Base-by-base conservation (phyloP, 2,888 invertebrate genomes). In the Dasysyrphus tricinctus region DNA sequence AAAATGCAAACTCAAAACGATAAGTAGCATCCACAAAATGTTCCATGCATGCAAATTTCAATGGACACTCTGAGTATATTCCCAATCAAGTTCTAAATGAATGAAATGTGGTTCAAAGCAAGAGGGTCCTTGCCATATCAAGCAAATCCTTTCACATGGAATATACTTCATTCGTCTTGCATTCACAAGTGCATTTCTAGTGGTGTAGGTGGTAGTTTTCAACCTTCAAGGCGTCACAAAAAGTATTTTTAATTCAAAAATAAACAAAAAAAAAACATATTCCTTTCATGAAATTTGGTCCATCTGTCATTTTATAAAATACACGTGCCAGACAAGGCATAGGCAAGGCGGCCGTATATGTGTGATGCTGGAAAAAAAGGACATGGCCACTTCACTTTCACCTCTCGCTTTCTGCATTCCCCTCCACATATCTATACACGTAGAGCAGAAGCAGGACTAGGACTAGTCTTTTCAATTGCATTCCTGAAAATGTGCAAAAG, bases 381-480 rank as follows among this genome's bases (percentile, higher is more conserved):
- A 67, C 49, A 54, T 69, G 54, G 11, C 39, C 69, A 24, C 69
- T 39, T 54, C 54, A 42, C 69, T 51, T 69, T 69, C 51, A 29
- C 54, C 54, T 54, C 29, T n/a, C 14, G 12, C 11, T 29, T 6
- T 5, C 24, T 39, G 34, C 8, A 16, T 49, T 49, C 19, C 16
- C 11, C 16, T 39, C 32, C 0, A 16, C 42, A 42, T 2, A 8
- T 24, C n/a, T 32, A 65, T 63, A 7, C 8, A 24, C 1, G 0
- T 12, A 0, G 12, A 11, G 12, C 12, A 5, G 16, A 5, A 32
- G 16, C 54, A 59, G 16, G 32, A 65, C 42, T 42, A 65, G 39
- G 69, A 69, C 69, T 69, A 54, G 69, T 69, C 69, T 69, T 69
- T 69, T 69, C 69, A 69, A 69, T 69, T 69, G 77, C 19, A 70